Conservation (phyloP, 92 coral and sea anemone genomes). For the Palythoa caribaeorum region DNA sequence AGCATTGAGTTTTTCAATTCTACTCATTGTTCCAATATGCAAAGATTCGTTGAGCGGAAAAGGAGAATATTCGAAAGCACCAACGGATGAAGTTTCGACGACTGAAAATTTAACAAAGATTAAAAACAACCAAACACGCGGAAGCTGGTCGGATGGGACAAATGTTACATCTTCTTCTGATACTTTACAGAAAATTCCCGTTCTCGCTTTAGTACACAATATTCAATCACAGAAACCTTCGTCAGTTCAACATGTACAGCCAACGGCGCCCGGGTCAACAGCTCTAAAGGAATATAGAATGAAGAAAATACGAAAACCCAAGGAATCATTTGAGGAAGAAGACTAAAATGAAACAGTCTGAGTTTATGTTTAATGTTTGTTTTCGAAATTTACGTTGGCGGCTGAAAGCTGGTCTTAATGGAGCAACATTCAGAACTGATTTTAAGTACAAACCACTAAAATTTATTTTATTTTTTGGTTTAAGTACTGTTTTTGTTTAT, state of each 20-base stretch:
- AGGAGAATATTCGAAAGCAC: constrained; percentile 83
- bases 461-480: constrained; percentile 17
- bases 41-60: constrained; percentile 69
- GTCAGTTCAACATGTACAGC: constrained; percentile 15
- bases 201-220: constrained; percentile 93
- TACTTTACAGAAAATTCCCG: constrained; percentile 94
- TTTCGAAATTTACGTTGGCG: constrained; percentile 1
- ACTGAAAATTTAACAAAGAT: constrained; percentile 30
- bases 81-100: constrained; percentile 73
- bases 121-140: constrained; percentile 39
- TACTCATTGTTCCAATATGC: constrained; percentile 88
- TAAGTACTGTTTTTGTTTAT: constrained; percentile 1
- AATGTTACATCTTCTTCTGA: constrained; percentile 71
- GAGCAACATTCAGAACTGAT: background rate
- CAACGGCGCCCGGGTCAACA: background rate
- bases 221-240: constrained; percentile 80
- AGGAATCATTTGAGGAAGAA: constrained; percentile 94
- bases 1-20: constrained; percentile 78
- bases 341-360: constrained; percentile 30
- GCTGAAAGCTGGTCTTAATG: constrained; percentile 21
- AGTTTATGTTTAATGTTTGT: constrained; percentile 18
- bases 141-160: constrained; percentile 38
- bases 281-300: constrained; percentile 67
- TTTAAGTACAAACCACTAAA: background rate
- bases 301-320: constrained; percentile 73